Conservation (phyloP, 2,797 vertebrate species). For the Adelosebastes latens region DNA sequence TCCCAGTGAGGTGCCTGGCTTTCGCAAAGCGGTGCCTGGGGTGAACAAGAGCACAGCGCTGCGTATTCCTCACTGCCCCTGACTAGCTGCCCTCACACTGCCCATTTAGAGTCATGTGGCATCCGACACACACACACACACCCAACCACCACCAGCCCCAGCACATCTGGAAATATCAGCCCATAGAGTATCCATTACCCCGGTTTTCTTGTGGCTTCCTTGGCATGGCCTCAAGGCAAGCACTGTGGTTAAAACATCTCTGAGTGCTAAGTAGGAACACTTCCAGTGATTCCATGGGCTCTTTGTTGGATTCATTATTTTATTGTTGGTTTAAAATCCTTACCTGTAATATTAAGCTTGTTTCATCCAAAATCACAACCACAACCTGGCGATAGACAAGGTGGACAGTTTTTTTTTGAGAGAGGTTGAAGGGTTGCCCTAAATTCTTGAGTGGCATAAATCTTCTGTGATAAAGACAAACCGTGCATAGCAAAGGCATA, state of each 20-base stretch:
- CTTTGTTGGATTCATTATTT: background rate
- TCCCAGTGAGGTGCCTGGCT: slow-evolving; percentile 38
- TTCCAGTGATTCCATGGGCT: background rate
- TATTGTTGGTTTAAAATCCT: slow-evolving; percentile 7
- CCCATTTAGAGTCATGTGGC: slow-evolving; percentile 32
- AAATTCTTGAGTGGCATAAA: slow-evolving; percentile 60
- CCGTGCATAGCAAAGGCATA: background rate
- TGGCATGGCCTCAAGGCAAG: background rate
- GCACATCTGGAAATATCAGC: background rate
- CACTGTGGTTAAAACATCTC: background rate
- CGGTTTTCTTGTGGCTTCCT: background rate
- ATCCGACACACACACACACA: background rate
- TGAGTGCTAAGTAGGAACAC: background rate
- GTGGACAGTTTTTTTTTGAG: background rate
- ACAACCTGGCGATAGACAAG: background rate
- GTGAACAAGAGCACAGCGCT: slow-evolving; percentile 2
- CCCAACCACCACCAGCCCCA: background rate
- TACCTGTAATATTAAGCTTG: background rate
- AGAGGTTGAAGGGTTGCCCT: slow-evolving; percentile 8
- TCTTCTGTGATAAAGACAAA: slow-evolving; percentile 43
- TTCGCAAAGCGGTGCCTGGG: slow-evolving; percentile 21
- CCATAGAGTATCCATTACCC: background rate
- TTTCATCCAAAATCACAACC: background rate
- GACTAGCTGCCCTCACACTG: background rate
- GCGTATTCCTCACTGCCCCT: slow-evolving; percentile 10